Percentiles rank a stretch among this genome's conserved stretches.
Evolutionary conservation across 2,113 vertebrate genomes (phyloP).

Genomic region (Anguilla japonica): DNA sequence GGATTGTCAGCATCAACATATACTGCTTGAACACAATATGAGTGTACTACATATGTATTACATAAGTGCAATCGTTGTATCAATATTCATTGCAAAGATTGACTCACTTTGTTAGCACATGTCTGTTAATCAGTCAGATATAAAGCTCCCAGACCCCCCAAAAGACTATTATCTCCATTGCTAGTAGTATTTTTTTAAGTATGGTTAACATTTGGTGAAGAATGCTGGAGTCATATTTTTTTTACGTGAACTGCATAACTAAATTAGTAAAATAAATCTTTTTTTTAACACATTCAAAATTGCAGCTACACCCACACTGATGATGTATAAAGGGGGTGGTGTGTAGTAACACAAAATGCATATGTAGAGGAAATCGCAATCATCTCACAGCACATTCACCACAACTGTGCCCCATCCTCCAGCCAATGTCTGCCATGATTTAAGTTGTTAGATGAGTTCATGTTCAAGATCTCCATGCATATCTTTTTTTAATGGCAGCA

Average conservation of each 20-base stretch:
- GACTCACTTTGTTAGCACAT: background rate
- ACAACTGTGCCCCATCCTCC: background rate
- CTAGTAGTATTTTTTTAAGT: background rate
- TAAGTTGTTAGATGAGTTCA: conserved; percentile 2
- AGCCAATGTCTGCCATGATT: background rate
- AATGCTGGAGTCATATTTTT: background rate
- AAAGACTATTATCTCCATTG: background rate
- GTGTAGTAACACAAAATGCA: background rate
- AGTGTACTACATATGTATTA: background rate
- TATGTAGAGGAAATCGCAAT: background rate
- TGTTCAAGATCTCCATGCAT: background rate
- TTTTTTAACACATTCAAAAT: background rate
- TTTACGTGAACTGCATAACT: background rate
- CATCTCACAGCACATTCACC: background rate
- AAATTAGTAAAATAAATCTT: too few species aligned
- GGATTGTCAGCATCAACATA: background rate
- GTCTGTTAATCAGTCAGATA: background rate
- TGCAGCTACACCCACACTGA: background rate
- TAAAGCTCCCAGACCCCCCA: background rate
- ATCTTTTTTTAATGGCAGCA: conserved; percentile 28
- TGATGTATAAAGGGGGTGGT: background rate
- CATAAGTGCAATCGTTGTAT: background rate
- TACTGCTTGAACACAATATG: background rate
- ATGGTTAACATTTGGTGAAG: too few species aligned
- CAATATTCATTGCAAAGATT: background rate